Percentiles rank a stretch among this genome's conserved stretches.
Evolutionary conservation across 2,888 invertebrate genomes (phyloP).

Genomic region (Cryptosula pallasiana): DNA sequence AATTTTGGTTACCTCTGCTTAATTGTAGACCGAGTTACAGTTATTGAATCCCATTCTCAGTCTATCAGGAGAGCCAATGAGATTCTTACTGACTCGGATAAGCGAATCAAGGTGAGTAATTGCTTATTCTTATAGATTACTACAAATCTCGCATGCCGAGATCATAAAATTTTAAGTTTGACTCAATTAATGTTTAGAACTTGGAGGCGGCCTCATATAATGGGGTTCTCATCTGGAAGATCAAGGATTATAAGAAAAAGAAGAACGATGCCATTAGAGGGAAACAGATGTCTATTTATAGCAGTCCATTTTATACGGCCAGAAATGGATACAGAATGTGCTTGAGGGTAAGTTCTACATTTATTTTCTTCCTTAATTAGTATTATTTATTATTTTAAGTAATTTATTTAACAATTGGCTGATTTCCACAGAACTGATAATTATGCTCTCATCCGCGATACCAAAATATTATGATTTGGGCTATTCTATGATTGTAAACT

Average conservation of each 20-base stretch:
- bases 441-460: no score
- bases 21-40: constrained; percentile 18
- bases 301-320: constrained; percentile 46
- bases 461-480: no score
- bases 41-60: not conserved
- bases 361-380: no score
- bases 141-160: no score
- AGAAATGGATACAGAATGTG: constrained; percentile 49
- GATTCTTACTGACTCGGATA: not conserved
- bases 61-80: not conserved
- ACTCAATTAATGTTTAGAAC: no score
- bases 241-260: constrained; percentile 39
- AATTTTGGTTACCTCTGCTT: no score
- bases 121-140: no score
- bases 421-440: no score
- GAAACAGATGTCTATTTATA: constrained; percentile 40
- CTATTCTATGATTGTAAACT: no score
- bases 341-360: constrained; percentile 29
- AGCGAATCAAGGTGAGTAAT: not conserved
- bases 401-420: no score
- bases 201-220: constrained; percentile 41
- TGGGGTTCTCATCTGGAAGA: constrained; percentile 48
- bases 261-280: constrained; percentile 41
- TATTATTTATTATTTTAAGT: no score
- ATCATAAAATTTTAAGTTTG: no score